Base-by-base conservation (phyloP, 1,140 invertebrate species). In the Drosophila bifasciata region DNA sequence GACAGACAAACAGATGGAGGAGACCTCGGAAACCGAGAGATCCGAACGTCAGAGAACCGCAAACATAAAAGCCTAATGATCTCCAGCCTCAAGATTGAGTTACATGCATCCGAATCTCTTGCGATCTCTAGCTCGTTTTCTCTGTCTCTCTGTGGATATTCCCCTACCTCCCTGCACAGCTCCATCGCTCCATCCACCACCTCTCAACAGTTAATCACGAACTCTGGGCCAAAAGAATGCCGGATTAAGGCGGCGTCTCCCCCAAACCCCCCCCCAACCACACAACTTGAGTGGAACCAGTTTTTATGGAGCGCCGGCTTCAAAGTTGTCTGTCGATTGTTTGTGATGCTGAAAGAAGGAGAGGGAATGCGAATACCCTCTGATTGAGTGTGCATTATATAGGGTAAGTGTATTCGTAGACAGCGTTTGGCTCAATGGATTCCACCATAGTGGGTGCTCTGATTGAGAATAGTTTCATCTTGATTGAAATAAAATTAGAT, bases 61-160 rank as follows among this genome's bases (percentile, higher is more conserved):
- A 85, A 85, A 80, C 77, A 85, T 86, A 80, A 85, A 85, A 81
- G 81, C 83, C 81, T 85, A 85, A 85, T 85, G 81, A 85, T 85
- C 81, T 81, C 77, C 81, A 61, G 74, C 81, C 32, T 4, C 32
- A 36, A 36, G 81, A 85, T 85, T 85, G 81, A 85, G 81, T 85
- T 85, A 85, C 81, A 81, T 88, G 81, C 64, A 68, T 67, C 59
- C 77, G 84, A 81, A 81, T 85, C 80, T 85, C 48, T 80, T 67
- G 39, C 56, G 80, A 84, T 84, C 76, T 68, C 49, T 48, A 28
- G 28, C 58, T 40, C 41, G 25, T 39, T 56, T 39, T 61, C 21
- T 19, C 49, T 13, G 15, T 15, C 21, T 55, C 15, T 41, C 66
- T 13, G 32, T 36, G 32, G 32, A 36, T 55, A 44, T 43, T 46